Conservation (phyloP, 2,888 invertebrate genomes). For the Oscheius myriophilus region DNA sequence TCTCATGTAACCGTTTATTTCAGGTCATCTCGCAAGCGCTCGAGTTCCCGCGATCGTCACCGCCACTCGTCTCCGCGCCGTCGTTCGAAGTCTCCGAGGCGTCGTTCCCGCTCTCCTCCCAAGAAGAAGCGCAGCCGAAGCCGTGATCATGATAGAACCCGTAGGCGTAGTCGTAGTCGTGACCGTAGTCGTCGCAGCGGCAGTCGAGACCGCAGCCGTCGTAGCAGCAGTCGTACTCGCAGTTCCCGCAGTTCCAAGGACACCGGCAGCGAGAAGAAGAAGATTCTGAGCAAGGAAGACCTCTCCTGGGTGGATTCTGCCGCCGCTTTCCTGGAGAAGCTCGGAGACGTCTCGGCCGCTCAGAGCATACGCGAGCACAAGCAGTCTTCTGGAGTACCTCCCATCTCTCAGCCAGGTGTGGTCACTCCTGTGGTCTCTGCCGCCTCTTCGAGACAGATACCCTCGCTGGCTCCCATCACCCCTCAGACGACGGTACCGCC, state of each 20-base stretch:
- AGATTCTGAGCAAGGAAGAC: slow-evolving; percentile 8
- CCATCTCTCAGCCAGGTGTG: no score
- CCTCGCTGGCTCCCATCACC: no score
- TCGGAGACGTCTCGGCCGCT: background rate
- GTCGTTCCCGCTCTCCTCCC: background rate
- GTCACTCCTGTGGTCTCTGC: no score
- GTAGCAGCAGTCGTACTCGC: background rate
- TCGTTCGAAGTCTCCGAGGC: no score
- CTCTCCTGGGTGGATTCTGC: slow-evolving; percentile 8
- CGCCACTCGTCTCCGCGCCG: slow-evolving; percentile 14
- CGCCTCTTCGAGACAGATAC: no score
- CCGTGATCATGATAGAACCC: background rate
- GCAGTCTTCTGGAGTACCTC: no score
- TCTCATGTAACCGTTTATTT: background rate
- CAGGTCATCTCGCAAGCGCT: slow-evolving; percentile 7
- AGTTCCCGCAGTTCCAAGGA: background rate
- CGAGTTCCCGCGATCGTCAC: slow-evolving; percentile 17
- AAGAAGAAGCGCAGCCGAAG: slow-evolving; percentile 11
- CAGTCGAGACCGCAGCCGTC: background rate
- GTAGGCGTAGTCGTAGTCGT: background rate
- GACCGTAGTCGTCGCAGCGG: background rate
- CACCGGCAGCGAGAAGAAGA: background rate
- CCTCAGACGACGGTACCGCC: background rate
- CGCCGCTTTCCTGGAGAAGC: slow-evolving; percentile 13
- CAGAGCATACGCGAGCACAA: background rate